phyloP scores from a whole-genome alignment of 2,797 vertebrate species.

The Manis crassicaudata region DNA sequence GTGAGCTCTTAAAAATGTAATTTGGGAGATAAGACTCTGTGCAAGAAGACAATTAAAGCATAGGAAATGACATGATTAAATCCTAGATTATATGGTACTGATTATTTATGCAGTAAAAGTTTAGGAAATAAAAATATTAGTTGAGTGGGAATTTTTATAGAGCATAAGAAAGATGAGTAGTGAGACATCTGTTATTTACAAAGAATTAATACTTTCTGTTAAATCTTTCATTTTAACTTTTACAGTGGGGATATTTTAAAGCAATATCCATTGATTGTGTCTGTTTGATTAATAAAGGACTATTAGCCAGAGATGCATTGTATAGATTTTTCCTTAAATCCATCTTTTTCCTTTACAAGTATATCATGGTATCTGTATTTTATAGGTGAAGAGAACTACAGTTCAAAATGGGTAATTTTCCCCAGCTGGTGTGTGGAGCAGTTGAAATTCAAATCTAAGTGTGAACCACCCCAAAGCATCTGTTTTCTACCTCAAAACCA shows the following conservation, averaged over 20 bases:
- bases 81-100: neutral
- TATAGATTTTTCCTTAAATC: neutral
- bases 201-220: slow-evolving; percentile 34
- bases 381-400: neutral
- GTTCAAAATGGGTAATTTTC: neutral
- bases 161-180: neutral
- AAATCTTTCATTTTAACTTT: slow-evolving; percentile 22
- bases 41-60: slow-evolving; percentile 47
- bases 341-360: neutral
- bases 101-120: slow-evolving; percentile 50
- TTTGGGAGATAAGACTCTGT: slow-evolving; percentile 44
- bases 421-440: neutral
- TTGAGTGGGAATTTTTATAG: neutral
- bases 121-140: slow-evolving; percentile 39
- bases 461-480: neutral
- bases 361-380: neutral
- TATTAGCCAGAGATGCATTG: neutral
- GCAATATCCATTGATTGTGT: neutral
- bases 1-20: neutral
- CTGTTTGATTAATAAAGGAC: neutral
- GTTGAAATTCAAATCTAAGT: neutral
- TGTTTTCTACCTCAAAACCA: neutral
- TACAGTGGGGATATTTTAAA: neutral
- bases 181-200: neutral
- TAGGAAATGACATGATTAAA: slow-evolving; percentile 45